Evolutionary conservation across 2,113 vertebrate genomes (phyloP), one percentile per base, ranked within the genome.

Genomic region (Gila orcuttii): DNA sequence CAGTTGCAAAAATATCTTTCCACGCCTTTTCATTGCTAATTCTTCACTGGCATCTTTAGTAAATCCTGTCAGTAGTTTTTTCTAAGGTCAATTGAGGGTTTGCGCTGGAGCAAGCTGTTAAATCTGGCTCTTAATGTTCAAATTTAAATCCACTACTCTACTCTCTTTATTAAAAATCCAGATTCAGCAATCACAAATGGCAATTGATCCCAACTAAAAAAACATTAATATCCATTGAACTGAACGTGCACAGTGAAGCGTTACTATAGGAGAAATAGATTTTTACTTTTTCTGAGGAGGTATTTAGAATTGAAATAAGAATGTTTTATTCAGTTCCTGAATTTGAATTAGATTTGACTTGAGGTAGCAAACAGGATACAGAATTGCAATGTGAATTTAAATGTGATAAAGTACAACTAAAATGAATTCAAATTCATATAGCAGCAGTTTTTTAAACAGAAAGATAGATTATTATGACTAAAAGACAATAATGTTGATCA

Each of bases 401-500:
- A 64, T 64, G 52, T 13, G 28, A 23, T 73, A 42, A 71, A 36
- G 3, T 2, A 25, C 10, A 36, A 39, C 8, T 69, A 4, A 19
- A 69, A 69, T 39, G 2, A 71, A 39, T 11, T 23, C 3, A 71
- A 5, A 39, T 36, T 23, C 3, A 71, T 8, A 39, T 21, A 19
- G 31, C 6, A 21, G 6, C 19, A 57, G 42, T 23, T 57, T 57
- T 55, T 19, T 19, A 7, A 19, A 55, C 21, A 8, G 62, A 31
- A 31, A 5, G 60, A 64, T 64, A 28, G n/a, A 64, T n/a, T 13
- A 42, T 42, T 42, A 57, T 59, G 50, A 15, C 82, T 73, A 31
- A n/a, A 73, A 73, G 68, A 83, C 82, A 73, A 74, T 83, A 71
- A 79, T 59, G 50, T 71, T 83, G 69, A 66, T 57, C 76, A 31